Evolutionary conservation across 2,888 invertebrate species (phyloP).

Genomic region (Agriotes lineatus): DNA sequence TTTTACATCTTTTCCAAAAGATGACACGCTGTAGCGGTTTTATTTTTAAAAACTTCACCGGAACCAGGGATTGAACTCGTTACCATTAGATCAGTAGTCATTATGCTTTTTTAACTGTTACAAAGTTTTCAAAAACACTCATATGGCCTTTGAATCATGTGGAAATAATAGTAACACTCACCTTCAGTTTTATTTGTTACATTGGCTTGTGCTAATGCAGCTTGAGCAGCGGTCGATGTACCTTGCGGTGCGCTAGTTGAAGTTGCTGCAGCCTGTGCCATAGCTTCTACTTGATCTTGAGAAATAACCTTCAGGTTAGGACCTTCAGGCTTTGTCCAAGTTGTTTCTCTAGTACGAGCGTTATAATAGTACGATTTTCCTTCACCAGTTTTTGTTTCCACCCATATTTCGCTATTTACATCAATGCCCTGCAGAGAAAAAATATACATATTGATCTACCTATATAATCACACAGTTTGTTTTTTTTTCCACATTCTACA

Average conservation of each 20-base stretch:
- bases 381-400: conserved; percentile 95
- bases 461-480: too few relatives aligned
- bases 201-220: conserved; percentile 64
- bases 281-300: conserved; percentile 83
- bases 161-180: too few relatives aligned
- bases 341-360: conserved; percentile 93
- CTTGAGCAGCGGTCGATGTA: conserved; percentile 65
- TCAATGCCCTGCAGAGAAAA: conserved; percentile 62
- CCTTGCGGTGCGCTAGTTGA: conserved; percentile 61
- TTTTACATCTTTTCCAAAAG: too few relatives aligned
- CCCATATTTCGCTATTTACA: conserved; percentile 85
- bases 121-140: background rate
- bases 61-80: too few relatives aligned
- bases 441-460: too few relatives aligned
- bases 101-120: too few relatives aligned
- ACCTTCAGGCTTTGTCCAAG: conserved; percentile 96
- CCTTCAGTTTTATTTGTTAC: conserved; percentile 64
- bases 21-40: too few relatives aligned
- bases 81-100: too few relatives aligned
- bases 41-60: too few relatives aligned
- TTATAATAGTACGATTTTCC: conserved; percentile 98
- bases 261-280: conserved; percentile 69
- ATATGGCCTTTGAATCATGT: conserved; percentile 41
- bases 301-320: conserved; percentile 84
- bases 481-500: too few relatives aligned